Conservation (phyloP, 2,113 vertebrate genomes). For the Sapajus apella region DNA sequence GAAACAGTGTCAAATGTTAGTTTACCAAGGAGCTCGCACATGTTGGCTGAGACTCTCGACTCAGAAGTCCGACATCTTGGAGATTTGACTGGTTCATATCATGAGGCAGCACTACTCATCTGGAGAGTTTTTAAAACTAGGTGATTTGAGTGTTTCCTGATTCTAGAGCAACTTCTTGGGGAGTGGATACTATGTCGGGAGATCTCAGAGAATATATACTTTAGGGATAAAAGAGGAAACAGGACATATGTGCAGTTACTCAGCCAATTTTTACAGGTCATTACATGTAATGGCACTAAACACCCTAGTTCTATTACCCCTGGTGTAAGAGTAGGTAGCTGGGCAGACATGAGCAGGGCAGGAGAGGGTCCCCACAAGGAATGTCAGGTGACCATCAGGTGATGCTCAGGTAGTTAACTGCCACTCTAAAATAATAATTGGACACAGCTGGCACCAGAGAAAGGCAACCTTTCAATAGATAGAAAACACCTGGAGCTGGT, state of each 20-base stretch:
- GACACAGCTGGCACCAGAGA: too few species aligned
- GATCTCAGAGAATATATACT: not conserved
- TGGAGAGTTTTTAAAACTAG: not conserved
- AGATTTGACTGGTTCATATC: not conserved
- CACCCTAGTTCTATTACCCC: not conserved
- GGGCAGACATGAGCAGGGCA: too few species aligned
- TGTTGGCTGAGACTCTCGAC: not conserved
- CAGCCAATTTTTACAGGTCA: not conserved
- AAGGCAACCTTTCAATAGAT: too few species aligned
- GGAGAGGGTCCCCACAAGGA: too few species aligned
- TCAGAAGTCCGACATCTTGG: not conserved
- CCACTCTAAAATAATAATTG: too few species aligned
- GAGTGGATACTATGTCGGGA: not conserved
- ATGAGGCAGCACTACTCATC: not conserved
- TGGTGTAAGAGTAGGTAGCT: too few species aligned
- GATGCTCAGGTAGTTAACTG: too few species aligned
- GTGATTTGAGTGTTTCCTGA: not conserved
- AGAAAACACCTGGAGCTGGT: too few species aligned
- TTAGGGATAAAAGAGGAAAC: not conserved
- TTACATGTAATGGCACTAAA: not conserved
- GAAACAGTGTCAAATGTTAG: not conserved
- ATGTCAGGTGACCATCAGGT: too few species aligned
- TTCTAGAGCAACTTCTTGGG: not conserved
- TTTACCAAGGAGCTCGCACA: not conserved
- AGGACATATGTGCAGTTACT: not conserved